These are phyloP conservation scores for Gadus macrocephalus DNA, from an alignment of 2,113 vertebrate species.

Conservation along the genomic window DNA sequence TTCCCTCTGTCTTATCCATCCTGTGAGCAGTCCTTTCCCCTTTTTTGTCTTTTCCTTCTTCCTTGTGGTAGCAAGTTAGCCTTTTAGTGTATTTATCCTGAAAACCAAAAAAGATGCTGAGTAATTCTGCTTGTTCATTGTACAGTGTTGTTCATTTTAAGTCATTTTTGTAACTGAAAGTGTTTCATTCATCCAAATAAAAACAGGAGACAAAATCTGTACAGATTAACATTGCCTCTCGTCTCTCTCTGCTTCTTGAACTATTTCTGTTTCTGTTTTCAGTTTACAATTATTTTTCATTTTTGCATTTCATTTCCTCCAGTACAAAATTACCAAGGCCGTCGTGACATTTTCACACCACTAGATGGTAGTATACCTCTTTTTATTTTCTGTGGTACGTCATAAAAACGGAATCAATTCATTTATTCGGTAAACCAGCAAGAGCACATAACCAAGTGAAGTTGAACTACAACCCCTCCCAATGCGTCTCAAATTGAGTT, in stretches of 20 bases:
- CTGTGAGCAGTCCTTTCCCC: conserved; percentile 36
- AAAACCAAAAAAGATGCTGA: conserved; percentile 69
- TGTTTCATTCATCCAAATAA: conserved; percentile 84
- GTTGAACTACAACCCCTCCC: too few relatives aligned
- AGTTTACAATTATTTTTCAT: conserved; percentile 24
- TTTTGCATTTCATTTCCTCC: conserved; percentile 6
- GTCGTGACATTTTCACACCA: conserved; percentile 22
- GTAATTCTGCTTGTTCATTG: conserved; percentile 79
- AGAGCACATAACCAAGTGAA: too few relatives aligned
- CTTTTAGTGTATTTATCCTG: conserved; percentile 79
- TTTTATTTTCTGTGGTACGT: too few relatives aligned
- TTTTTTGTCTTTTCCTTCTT: conserved; percentile 44
- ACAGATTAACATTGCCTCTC: conserved; percentile 49
- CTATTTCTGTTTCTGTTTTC: neutral
- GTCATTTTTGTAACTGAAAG: conserved; percentile 84
- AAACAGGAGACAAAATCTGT: conserved; percentile 76
- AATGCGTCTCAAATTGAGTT: neutral
- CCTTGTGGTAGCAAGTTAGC: conserved; percentile 76
- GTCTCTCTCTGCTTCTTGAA: conserved; percentile 15
- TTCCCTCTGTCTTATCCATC: conserved; percentile 31
- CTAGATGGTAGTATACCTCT: conserved; percentile 40
- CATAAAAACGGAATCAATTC: too few relatives aligned
- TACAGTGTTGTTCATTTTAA: conserved; percentile 83
- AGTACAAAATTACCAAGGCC: conserved; percentile 6
- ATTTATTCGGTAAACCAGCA: too few relatives aligned